phyloP scores from a whole-genome alignment of 2,888 invertebrate genomes.

The Archips xylosteana region DNA sequence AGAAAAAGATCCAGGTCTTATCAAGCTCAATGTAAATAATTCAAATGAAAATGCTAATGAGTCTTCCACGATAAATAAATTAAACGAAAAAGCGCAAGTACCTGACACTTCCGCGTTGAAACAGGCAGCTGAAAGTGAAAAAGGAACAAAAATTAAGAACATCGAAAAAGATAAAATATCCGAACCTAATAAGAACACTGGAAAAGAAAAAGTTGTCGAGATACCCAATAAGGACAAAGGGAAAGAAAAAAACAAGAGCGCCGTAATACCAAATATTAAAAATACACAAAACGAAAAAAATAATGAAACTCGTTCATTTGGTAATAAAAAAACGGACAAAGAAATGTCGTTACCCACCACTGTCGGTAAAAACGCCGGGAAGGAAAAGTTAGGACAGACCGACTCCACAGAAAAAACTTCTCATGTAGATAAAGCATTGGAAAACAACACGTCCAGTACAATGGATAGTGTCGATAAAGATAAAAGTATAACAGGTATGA shows the following conservation, averaged over 20 bases:
- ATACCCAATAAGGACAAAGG: conserved; percentile 49
- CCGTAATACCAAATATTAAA: conserved; percentile 20
- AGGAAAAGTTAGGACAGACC: neutral
- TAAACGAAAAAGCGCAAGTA: conserved; percentile 16
- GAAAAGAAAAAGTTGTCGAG: conserved; percentile 45
- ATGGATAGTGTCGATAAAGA: conserved; percentile 43
- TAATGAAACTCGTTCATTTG: neutral
- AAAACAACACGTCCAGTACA: conserved; percentile 36
- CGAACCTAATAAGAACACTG: conserved; percentile 49
- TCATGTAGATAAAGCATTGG: conserved; percentile 14
- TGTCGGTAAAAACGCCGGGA: neutral
- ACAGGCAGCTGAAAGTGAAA: conserved; percentile 20
- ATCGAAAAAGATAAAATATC: conserved; percentile 47
- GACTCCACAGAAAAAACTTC: conserved; percentile 4
- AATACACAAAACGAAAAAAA: conserved; percentile 7
- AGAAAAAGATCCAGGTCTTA: conserved; percentile 10
- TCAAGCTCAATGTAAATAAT: conserved; percentile 10
- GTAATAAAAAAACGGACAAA: conserved; percentile 42
- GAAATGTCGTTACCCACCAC: neutral
- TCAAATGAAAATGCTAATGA: conserved; percentile 1
- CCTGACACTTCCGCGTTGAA: conserved; percentile 7
- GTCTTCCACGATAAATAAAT: conserved; percentile 13
- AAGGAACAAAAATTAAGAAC: conserved; percentile 44
- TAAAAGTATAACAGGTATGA: conserved; percentile 39
- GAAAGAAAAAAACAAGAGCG: conserved; percentile 45